Evolutionary conservation across 2,888 invertebrate species (phyloP), one percentile per base, ranked within the genome.

Genomic region (Clunio marinus): DNA sequence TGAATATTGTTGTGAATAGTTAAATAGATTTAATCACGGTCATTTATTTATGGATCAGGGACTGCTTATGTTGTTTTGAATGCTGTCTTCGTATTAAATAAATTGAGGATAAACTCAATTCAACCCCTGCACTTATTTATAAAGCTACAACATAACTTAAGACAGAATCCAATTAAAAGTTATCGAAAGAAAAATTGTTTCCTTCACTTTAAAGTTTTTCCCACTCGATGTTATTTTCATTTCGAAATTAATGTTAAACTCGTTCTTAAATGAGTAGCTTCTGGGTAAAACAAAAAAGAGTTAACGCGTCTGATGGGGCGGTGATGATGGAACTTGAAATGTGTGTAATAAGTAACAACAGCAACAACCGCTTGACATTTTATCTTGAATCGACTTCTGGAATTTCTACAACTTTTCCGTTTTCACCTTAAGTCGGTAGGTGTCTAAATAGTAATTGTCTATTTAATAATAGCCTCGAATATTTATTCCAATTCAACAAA

Each of bases 311-410:
- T 41, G n/a, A n/a, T n/a, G n/a, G 41, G 41, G 51, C 51, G 51
- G 51, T n/a, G 51, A 20, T 51, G 51, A 51, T 51, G 13, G 51
- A n/a, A n/a, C n/a, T 58, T 5, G 28, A 58, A 58, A 27, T 28
- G 13, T 37, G 60, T 60, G 60, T 35, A 35, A 60, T 51, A 51
- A 51, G n/a, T 22, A 51, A 22, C 62, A 62, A 62, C 27, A 59
- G 22, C 37, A 15, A 41, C 7, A 57, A 22, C 57, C 24, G 17
- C 27, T n/a, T 35, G 13, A 32, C 35, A 32, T 51, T n/a, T 55
- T 66, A 55, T 66, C 25, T 55, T 55, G 55, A 55, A 51, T 51
- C 28, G 66, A 66, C 66, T 66, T 66, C 66, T 66, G 66, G 51
- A 57, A 20, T 57, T 57, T 51, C 51, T 51, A 22, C 22, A 51